Base-by-base conservation (phyloP, 2,888 invertebrate genomes). In the Pseudeuparius sepicola region DNA sequence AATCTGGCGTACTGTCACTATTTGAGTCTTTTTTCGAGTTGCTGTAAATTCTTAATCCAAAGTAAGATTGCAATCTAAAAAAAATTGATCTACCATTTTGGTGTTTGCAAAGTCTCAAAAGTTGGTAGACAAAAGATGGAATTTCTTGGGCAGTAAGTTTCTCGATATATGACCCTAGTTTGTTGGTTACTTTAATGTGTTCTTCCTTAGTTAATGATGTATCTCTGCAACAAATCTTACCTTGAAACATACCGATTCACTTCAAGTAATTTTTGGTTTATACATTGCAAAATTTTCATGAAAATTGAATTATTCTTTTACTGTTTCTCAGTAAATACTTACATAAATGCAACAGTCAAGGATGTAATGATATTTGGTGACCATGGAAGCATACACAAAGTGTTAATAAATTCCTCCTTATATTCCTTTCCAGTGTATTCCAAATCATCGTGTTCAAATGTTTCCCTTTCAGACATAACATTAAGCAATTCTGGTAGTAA, bases 281-380 rank as follows among this genome's bases (percentile, higher is more conserved):
- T n/a, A n/a, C n/a, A n/a, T n/a, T n/a, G n/a, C n/a, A n/a, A n/a
- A n/a, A n/a, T n/a, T n/a, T n/a, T n/a, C n/a, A n/a, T n/a, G n/a
- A n/a, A n/a, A n/a, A n/a, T n/a, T n/a, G n/a, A n/a, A n/a, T n/a
- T n/a, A n/a, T n/a, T n/a, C n/a, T n/a, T n/a, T n/a, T n/a, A n/a
- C n/a, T n/a, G n/a, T n/a, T n/a, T n/a, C n/a, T n/a, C 4, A 35
- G 12, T 13, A 24, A 31, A 14, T 37, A 52, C 57, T 57, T 56
- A 81, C 80, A 68, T 69, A 53, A 80, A 80, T 76, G 79, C 77
- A 44, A 73, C 66, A 33, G 75, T 66, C 2, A 81, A 57, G 14
- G 75, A 67, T n/a, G 74, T 72, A 34, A 77, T 54, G 47, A 74
- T 72, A 30, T 61, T 58, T 14, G 71, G 62, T 5, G 65, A 64